phyloP scores from a whole-genome alignment of 1,140 invertebrate species.

The Drosophila jambulina region DNA sequence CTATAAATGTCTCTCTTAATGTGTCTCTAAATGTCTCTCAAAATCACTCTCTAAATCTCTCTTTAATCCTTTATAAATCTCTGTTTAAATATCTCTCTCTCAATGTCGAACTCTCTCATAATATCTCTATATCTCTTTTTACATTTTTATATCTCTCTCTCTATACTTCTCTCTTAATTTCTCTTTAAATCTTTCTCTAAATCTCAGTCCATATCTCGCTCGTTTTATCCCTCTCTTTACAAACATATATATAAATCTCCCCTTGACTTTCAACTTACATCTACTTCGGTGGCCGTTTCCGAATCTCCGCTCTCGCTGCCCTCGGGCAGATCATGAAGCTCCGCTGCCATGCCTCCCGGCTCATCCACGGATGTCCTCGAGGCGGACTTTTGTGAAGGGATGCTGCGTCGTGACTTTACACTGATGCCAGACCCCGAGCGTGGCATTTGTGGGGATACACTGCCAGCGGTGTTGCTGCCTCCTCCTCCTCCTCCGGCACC shows the following conservation, averaged over 20 bases:
- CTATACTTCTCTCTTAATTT: background rate
- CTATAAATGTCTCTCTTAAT: background rate
- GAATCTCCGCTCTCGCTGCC: constrained; percentile 89
- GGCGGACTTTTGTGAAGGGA: constrained; percentile 84
- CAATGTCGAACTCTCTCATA: background rate
- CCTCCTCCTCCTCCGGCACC: background rate
- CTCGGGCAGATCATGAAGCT: constrained; percentile 87
- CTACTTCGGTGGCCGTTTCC: constrained; percentile 91
- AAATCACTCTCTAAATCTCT: too few species aligned
- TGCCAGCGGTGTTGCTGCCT: constrained; percentile 40
- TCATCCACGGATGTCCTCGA: constrained; percentile 88
- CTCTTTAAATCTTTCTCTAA: background rate
- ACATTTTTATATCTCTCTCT: too few species aligned
- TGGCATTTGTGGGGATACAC: constrained; percentile 83
- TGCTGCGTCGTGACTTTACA: constrained; percentile 83
- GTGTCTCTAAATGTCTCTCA: background rate
- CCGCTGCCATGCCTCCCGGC: constrained; percentile 84
- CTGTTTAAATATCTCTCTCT: background rate
- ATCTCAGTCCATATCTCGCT: background rate
- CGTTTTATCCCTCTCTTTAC: background rate
- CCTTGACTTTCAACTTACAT: constrained; percentile 85
- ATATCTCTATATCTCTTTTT: background rate
- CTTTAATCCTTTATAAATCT: background rate
- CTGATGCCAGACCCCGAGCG: constrained; percentile 85
- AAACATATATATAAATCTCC: background rate